A percentile compares a stretch with the other conserved stretches of the same genome.
Evolutionary conservation across 2,888 invertebrate species (phyloP).

Genomic region (Portevinia maculata): DNA sequence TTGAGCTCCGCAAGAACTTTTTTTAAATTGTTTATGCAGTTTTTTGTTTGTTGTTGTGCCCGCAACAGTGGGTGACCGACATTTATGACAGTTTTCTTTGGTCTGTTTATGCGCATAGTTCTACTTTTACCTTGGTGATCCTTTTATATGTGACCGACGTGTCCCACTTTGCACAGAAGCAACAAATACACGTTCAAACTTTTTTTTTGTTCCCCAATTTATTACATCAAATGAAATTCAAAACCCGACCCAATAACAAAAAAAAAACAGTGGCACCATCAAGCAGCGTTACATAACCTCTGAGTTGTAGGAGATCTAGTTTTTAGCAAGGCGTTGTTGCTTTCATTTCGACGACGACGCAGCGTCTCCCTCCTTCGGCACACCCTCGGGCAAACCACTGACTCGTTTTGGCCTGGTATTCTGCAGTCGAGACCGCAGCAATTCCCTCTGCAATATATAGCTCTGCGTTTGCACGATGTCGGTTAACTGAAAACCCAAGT

Average conservation of each 20-base stretch:
- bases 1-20: slow-evolving; percentile 8
- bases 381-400: slow-evolving; percentile 22
- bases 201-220: slow-evolving; percentile 29
- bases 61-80: slow-evolving; percentile 61
- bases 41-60: not conserved
- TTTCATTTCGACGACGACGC: slow-evolving; percentile 45
- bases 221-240: slow-evolving; percentile 62
- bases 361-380: slow-evolving; percentile 24
- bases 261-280: slow-evolving; percentile 31
- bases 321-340: slow-evolving; percentile 47
- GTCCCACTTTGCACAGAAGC: slow-evolving; percentile 6
- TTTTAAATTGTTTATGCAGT: slow-evolving; percentile 9
- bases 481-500: slow-evolving; percentile 75
- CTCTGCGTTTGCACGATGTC: slow-evolving; percentile 78
- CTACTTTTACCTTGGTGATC: slow-evolving; percentile 58
- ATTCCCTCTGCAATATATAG: slow-evolving; percentile 78
- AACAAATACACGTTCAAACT: slow-evolving; percentile 24
- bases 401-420: slow-evolving; percentile 66
- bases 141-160: slow-evolving; percentile 28
- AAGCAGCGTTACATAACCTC: slow-evolving; percentile 59
- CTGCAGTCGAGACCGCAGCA: slow-evolving; percentile 78
- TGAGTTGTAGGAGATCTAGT: slow-evolving; percentile 52
- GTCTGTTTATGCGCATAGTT: slow-evolving; percentile 19
- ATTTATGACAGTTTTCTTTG: slow-evolving; percentile 55
- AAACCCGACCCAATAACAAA: slow-evolving; percentile 37